Percentiles rank a stretch among this genome's conserved stretches.
Evolutionary conservation across 2,113 vertebrate species (phyloP).

Genomic region (Pyxicephalus adspersus): DNA sequence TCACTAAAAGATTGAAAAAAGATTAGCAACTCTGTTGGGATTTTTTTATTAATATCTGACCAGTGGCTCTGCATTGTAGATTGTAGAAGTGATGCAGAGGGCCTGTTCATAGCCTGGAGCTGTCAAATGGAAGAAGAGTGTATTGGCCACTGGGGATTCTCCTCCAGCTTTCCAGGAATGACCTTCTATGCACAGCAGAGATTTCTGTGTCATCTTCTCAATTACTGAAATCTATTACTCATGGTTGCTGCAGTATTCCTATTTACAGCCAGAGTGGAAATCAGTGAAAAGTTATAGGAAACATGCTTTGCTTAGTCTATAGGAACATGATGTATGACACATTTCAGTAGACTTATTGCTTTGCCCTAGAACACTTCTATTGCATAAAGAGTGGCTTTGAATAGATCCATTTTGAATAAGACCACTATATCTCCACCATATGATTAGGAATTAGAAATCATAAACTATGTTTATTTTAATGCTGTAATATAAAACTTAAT

Average conservation of each 20-base stretch:
- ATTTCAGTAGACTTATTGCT: background rate
- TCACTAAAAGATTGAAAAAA: too few species aligned
- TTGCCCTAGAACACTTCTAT: too few species aligned
- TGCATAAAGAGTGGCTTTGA: background rate
- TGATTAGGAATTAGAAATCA: background rate
- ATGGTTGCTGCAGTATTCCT: background rate
- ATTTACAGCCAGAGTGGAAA: background rate
- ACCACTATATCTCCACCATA: background rate
- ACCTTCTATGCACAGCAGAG: background rate
- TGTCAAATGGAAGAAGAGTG: too few species aligned
- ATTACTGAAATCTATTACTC: conserved; percentile 20
- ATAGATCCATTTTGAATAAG: conserved; percentile 15
- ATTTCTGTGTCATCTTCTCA: conserved; percentile 14
- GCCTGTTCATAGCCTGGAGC: too few species aligned
- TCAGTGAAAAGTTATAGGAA: conserved; percentile 34
- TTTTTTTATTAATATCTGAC: too few species aligned
- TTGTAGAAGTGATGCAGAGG: too few species aligned
- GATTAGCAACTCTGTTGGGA: too few species aligned
- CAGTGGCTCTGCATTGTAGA: too few species aligned
- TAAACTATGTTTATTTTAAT: background rate
- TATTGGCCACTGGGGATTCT: background rate
- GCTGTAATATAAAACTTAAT: background rate
- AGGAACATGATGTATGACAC: conserved; percentile 27
- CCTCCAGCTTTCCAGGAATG: conserved; percentile 4
- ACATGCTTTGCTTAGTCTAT: background rate